A percentile compares a stretch with the other conserved stretches of the same genome.
phyloP scores from a whole-genome alignment of 2,797 vertebrate species.

The Gymnothorax javanicus region DNA sequence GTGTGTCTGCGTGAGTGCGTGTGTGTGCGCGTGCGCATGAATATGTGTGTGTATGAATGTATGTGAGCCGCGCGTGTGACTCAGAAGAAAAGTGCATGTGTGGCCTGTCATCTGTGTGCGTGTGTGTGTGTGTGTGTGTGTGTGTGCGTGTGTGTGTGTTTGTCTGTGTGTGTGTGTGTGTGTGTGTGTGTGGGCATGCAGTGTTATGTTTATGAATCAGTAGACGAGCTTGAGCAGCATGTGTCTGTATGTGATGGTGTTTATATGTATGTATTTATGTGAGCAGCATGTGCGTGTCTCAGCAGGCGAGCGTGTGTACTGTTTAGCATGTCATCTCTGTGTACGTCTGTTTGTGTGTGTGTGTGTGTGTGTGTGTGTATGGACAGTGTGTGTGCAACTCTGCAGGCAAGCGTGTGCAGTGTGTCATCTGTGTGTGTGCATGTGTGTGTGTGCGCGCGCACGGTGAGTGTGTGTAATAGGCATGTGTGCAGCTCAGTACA shows the following conservation, averaged over 20 bases:
- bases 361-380: not conserved
- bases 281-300: constrained; percentile 24
- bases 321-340: constrained; percentile 27
- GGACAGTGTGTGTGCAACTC: not conserved
- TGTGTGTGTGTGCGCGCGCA: constrained; percentile 22
- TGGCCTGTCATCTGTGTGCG: too few species aligned
- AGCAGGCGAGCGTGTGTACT: not conserved
- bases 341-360: not conserved
- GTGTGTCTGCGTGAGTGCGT: too few species aligned
- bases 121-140: constrained; percentile 4
- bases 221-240: constrained; percentile 5
- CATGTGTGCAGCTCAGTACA: too few species aligned
- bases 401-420: not conserved
- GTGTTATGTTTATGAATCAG: constrained; percentile 27
- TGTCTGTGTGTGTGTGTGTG: constrained; percentile 28
- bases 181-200: constrained; percentile 8
- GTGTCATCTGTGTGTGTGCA: constrained; percentile 1
- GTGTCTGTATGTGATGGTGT: constrained; percentile 19
- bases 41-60: too few species aligned
- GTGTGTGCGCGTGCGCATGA: too few species aligned
- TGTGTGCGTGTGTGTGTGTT: constrained; percentile 30
- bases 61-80: too few species aligned
- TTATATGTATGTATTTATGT: constrained; percentile 24
- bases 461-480: too few species aligned
- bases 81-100: too few species aligned